phyloP scores from a whole-genome alignment of 2,797 vertebrate species.

The Enteromius viviparus region DNA sequence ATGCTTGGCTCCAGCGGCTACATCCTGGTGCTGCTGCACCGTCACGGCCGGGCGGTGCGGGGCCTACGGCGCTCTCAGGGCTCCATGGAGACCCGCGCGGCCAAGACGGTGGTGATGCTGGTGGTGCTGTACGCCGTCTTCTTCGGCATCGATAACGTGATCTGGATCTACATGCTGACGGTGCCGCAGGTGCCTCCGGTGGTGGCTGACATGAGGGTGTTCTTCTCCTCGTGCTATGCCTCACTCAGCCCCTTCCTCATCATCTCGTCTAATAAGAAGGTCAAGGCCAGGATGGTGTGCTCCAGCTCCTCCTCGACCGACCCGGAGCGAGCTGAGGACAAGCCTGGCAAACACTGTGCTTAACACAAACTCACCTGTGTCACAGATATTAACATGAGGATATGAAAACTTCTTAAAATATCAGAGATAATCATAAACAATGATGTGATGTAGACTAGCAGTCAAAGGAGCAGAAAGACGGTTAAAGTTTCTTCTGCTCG shows the following conservation, averaged over 20 bases:
- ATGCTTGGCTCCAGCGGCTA: constrained; percentile 80
- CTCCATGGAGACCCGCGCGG: constrained; percentile 74
- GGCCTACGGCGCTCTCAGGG: constrained; percentile 68
- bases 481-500: too few relatives aligned
- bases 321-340: constrained; percentile 51
- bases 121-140: constrained; percentile 80
- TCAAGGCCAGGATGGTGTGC: constrained; percentile 78
- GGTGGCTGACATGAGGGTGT: constrained; percentile 81
- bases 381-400: neutral
- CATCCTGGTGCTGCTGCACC: constrained; percentile 79
- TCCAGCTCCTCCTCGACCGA: constrained; percentile 52
- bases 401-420: neutral
- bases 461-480: too few relatives aligned
- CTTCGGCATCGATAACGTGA: constrained; percentile 82
- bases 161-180: constrained; percentile 85
- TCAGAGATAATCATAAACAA: neutral
- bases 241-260: constrained; percentile 80
- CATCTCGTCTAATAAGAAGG: constrained; percentile 82
- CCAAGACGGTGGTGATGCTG: constrained; percentile 78
- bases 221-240: constrained; percentile 83
- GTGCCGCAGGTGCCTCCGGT: constrained; percentile 77
- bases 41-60: constrained; percentile 71
- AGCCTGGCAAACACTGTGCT: constrained; percentile 58
- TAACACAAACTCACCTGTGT: neutral
- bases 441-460: neutral